Evolutionary conservation across 2,797 vertebrate species (phyloP).

Genomic region (Phalloptychus januarius): DNA sequence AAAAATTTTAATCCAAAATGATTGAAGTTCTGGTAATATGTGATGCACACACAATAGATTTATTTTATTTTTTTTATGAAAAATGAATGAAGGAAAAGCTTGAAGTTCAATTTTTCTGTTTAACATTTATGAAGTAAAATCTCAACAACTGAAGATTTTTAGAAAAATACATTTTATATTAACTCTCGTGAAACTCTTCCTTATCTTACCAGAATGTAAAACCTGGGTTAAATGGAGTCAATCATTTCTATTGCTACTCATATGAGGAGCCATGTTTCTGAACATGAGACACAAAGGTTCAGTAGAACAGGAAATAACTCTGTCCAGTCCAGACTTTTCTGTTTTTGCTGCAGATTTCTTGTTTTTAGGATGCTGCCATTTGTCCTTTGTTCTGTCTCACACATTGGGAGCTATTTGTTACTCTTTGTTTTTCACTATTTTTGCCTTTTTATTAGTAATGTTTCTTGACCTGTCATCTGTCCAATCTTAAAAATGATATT

Average conservation of each 20-base stretch:
- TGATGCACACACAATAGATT: too few relatives aligned
- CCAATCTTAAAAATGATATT: too few relatives aligned
- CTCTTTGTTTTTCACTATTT: background rate
- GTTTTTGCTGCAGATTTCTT: constrained; percentile 10
- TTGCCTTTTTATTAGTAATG: background rate
- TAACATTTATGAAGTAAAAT: too few relatives aligned
- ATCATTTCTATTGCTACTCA: background rate
- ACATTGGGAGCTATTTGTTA: too few relatives aligned
- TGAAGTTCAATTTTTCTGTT: too few relatives aligned
- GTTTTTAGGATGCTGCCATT: background rate
- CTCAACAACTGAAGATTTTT: too few relatives aligned
- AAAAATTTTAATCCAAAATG: background rate
- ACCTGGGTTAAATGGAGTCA: background rate
- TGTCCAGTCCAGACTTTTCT: constrained; percentile 13
- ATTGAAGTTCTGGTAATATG: background rate
- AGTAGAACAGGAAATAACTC: constrained; percentile 4
- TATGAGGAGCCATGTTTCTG: background rate
- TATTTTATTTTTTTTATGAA: too few relatives aligned
- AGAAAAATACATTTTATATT: too few relatives aligned
- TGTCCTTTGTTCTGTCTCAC: background rate
- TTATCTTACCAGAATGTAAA: background rate
- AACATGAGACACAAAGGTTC: background rate
- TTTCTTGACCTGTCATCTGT: background rate
- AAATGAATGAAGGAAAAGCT: too few relatives aligned
- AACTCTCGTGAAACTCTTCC: background rate